These are phyloP conservation scores for Xestia ashworthii DNA, from an alignment of 2,888 invertebrate species.

Conservation along the genomic window DNA sequence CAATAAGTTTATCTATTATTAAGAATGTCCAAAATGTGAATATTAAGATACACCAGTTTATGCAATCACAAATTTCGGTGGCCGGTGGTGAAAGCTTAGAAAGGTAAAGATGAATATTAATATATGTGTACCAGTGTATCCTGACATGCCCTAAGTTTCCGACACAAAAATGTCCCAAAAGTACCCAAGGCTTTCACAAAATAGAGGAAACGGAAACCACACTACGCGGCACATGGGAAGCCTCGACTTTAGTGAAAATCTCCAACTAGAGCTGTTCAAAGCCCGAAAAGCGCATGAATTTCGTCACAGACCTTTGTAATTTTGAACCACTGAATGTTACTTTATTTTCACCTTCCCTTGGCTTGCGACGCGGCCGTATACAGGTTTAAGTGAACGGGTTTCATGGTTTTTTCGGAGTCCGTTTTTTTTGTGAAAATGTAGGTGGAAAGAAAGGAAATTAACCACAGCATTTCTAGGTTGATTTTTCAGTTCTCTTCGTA, in stretches of 20 bases:
- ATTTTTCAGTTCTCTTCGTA: not conserved
- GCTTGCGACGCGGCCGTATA: not conserved
- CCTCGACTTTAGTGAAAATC: constrained; percentile 35
- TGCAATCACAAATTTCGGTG: not conserved
- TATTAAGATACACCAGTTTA: not conserved
- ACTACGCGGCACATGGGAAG: not conserved
- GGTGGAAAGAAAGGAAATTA: too few relatives aligned
- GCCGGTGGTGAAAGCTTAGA: too few relatives aligned
- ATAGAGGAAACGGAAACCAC: constrained; percentile 6
- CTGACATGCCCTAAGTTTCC: not conserved
- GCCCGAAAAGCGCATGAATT: constrained; percentile 32
- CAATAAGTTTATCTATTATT: not conserved
- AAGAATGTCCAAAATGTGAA: not conserved
- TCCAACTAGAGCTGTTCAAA: constrained; percentile 20
- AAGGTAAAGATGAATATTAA: too few relatives aligned
- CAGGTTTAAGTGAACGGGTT: not conserved
- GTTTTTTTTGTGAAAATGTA: not conserved
- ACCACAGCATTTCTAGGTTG: not conserved
- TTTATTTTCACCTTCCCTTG: constrained; percentile 6
- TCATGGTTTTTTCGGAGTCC: not conserved
- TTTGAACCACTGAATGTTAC: constrained; percentile 15
- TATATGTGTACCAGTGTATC: not conserved
- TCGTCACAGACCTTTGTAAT: constrained; percentile 25
- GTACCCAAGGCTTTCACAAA: not conserved
- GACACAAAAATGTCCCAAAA: not conserved